Conservation (phyloP, 2,113 vertebrate genomes). For the Tetrax tetrax region DNA sequence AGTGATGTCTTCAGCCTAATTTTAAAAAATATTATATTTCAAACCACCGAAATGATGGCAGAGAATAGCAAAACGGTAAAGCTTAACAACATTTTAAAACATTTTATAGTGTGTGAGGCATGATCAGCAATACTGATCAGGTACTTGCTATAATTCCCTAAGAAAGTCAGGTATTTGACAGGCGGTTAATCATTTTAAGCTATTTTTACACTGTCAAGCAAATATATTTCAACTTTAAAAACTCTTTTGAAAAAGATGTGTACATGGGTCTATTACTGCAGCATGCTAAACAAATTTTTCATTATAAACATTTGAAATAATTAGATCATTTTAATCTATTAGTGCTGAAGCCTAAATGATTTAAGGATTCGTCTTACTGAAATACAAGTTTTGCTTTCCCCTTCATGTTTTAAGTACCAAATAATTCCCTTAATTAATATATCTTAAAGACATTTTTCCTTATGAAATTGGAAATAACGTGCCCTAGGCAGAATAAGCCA, state of each 20-base stretch:
- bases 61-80: not conserved
- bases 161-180: not conserved
- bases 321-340: not conserved
- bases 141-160: not conserved
- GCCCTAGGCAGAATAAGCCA: constrained; percentile 3
- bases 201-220: not conserved
- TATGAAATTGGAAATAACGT: constrained; percentile 36
- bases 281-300: not conserved
- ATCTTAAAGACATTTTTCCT: not conserved
- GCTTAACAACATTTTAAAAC: not conserved
- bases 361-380: not conserved
- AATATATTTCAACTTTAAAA: not conserved
- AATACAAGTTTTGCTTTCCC: not conserved
- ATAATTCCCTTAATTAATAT: constrained; percentile 22
- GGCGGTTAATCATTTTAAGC: not conserved
- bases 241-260: not conserved
- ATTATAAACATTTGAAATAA: not conserved
- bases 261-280: not conserved
- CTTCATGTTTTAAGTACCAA: not conserved
- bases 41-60: not conserved
- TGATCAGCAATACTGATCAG: not conserved
- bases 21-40: not conserved
- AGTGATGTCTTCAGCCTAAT: not conserved
- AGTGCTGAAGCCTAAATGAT: not conserved
- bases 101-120: not conserved